phyloP scores from a whole-genome alignment of 2,797 vertebrate species.

The Apodemus agrarius region DNA sequence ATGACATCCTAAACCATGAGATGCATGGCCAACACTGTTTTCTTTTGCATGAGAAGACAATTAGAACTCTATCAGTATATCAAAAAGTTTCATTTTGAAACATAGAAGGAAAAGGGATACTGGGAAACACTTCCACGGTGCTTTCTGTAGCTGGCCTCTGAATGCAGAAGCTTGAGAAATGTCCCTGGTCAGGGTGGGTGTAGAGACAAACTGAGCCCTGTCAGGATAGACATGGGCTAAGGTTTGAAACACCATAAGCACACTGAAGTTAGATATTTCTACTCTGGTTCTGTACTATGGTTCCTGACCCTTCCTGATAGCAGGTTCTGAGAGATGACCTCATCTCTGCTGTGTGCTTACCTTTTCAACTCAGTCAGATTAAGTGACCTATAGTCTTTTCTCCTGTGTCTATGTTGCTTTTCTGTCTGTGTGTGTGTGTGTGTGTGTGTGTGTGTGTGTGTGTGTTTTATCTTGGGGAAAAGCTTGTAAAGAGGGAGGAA shows the following conservation, averaged over 20 bases:
- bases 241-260: background rate
- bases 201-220: background rate
- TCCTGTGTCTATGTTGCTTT: background rate
- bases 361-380: background rate
- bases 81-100: conserved; percentile 3
- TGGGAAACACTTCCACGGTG: background rate
- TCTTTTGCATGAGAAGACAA: background rate
- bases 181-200: background rate
- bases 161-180: background rate
- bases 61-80: background rate
- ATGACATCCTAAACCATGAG: background rate
- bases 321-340: background rate
- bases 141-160: background rate
- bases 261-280: background rate
- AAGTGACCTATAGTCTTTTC: background rate
- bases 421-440: background rate
- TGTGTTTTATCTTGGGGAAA: conserved; percentile 34
- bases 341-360: background rate
- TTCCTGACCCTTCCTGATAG: background rate
- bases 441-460: background rate
- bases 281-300: background rate
- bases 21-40: background rate
- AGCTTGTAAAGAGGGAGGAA: background rate
- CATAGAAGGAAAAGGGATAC: background rate
- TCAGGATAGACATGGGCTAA: background rate